These are phyloP conservation scores for Eunapius fragilis DNA, from an alignment of 37 sponge, comb jelly and placozoan genomes.

Conservation along the genomic window DNA sequence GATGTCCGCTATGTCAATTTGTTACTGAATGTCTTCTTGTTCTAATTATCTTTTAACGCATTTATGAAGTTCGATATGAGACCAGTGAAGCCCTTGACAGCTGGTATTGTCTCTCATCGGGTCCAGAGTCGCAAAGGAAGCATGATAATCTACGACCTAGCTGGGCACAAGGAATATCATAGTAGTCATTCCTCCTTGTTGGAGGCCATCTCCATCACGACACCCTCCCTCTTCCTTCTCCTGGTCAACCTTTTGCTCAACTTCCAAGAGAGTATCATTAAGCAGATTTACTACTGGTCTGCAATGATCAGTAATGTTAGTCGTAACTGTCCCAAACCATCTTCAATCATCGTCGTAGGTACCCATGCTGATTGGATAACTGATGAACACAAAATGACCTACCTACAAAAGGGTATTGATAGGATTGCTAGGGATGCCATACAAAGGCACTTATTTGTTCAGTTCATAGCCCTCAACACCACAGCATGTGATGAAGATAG, in stretches of 20 bases:
- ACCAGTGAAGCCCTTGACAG: neutral
- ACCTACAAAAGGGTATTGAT: neutral
- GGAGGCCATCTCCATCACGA: too few relatives aligned
- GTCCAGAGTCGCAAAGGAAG: neutral
- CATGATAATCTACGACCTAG: conserved; percentile 27
- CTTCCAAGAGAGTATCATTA: too few relatives aligned
- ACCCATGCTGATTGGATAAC: conserved; percentile 4
- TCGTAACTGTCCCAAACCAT: neutral
- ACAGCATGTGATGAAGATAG: neutral
- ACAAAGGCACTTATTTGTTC: neutral
- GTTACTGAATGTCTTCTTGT: too few relatives aligned
- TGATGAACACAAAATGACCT: neutral
- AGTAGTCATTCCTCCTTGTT: conserved; percentile 25
- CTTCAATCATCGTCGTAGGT: neutral
- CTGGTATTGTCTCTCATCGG: neutral
- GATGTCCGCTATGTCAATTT: too few relatives aligned
- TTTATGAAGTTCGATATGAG: too few relatives aligned
- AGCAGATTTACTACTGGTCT: too few relatives aligned
- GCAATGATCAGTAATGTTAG: neutral
- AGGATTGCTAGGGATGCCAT: neutral
- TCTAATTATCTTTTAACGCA: too few relatives aligned
- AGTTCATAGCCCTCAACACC: neutral
- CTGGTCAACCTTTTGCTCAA: too few relatives aligned
- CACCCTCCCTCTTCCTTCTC: too few relatives aligned
- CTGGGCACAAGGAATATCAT: conserved; percentile 37